Base-by-base conservation (phyloP, 2,113 vertebrate genomes). In the Vanacampus margaritifer region DNA sequence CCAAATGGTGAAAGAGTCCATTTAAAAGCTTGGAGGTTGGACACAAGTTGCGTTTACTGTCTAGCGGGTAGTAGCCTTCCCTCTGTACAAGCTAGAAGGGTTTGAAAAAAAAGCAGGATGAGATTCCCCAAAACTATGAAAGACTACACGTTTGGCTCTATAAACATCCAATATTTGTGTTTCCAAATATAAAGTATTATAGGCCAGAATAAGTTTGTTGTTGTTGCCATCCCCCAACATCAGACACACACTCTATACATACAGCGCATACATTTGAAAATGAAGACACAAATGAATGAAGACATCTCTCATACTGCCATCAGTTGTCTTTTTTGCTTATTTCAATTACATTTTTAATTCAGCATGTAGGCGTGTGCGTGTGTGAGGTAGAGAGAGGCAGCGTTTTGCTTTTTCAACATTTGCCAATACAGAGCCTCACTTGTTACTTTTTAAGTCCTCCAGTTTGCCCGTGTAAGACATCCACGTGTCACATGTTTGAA, bases 11-110 rank as follows among this genome's bases (percentile, higher is more conserved):
- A 89, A 89, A 87, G 85, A 66, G 51, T 67, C 75, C 77, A 77
- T 89, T 89, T 85, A 87, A 74, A 83, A 65, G 48, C 32, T 71
- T 5, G n/a, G 61, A 74, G 60, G 70, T 70, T 80, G 82, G 76
- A 72, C 74, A 64, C 80, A 76, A 89, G 74, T 79, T 84, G 81
- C 67, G 73, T 87, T 89, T 80, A 86, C 84, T 82, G 79, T 87
- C 81, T 78, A 17, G 36, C 68, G 59, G 66, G 73, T 75, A 70
- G 79, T 60, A 74, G 64, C 70, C 82, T 69, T 79, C 67, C 28
- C 74, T 80, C 57, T 64, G 63, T 67, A 68, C 64, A 54, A 12
- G 23, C 67, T 65, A 69, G 48, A 13, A 8, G 68, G 77, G 71
- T 46, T 57, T 35, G 65, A 12, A 4, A 64, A 64, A 65, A 35